These are phyloP conservation scores for Melanotaenia parkinsoni DNA, from an alignment of 2,797 vertebrate genomes.

Conservation along the genomic window DNA sequence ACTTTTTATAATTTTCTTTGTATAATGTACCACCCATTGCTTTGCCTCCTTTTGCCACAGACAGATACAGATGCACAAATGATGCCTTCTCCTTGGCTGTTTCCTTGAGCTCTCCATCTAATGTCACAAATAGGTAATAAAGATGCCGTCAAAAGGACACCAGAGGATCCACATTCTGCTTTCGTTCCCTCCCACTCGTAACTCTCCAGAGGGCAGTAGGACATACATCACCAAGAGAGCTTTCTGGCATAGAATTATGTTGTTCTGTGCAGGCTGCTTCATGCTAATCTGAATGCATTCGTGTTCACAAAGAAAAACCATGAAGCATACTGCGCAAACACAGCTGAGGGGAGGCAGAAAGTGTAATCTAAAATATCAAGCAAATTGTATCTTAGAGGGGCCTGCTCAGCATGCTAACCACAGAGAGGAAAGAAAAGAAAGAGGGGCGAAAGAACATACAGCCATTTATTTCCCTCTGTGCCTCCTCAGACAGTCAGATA, in stretches of 20 bases:
- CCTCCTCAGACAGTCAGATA: slow-evolving; percentile 50
- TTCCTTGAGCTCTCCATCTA: slow-evolving; percentile 57
- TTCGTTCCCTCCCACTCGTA: slow-evolving; percentile 57
- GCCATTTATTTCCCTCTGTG: slow-evolving; percentile 55
- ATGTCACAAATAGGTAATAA: slow-evolving; percentile 76
- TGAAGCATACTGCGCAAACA: slow-evolving; percentile 49
- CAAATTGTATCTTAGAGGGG: slow-evolving; percentile 42
- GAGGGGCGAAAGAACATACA: slow-evolving; percentile 39
- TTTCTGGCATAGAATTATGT: slow-evolving; percentile 67
- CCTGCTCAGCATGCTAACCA: slow-evolving; percentile 65
- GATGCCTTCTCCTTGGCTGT: slow-evolving; percentile 28
- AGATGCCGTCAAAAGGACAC: slow-evolving; percentile 74
- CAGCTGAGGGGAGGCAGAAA: slow-evolving; percentile 44
- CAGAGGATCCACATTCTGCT: slow-evolving; percentile 68
- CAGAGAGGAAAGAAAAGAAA: slow-evolving; percentile 32
- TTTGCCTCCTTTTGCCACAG: slow-evolving; percentile 40
- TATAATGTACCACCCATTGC: slow-evolving; percentile 20
- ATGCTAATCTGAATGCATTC: slow-evolving; percentile 51
- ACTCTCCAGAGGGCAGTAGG: slow-evolving; percentile 71
- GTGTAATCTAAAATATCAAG: slow-evolving; percentile 55
- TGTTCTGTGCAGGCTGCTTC: slow-evolving; percentile 60
- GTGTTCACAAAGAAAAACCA: slow-evolving; percentile 39
- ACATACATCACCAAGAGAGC: slow-evolving; percentile 71
- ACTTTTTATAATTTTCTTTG: slow-evolving; percentile 51
- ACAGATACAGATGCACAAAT: slow-evolving; percentile 25